phyloP scores from a whole-genome alignment of 2,888 invertebrate species.

The Volucella inanis region DNA sequence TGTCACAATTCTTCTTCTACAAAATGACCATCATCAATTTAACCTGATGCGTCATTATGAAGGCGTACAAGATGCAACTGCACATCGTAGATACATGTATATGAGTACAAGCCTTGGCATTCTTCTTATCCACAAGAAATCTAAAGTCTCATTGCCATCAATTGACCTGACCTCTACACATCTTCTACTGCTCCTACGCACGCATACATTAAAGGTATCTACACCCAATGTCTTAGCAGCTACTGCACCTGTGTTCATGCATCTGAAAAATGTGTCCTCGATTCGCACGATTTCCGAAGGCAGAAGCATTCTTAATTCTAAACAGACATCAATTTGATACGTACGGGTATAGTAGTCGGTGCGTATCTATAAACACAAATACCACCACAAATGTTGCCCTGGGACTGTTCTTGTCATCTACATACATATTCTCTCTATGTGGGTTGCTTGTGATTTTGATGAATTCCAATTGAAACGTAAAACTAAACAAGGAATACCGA shows the following conservation, averaged over 20 bases:
- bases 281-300: conserved; percentile 32
- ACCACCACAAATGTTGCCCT: conserved; percentile 27
- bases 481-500: conserved; percentile 46
- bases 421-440: conserved; percentile 18
- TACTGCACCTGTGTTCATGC: conserved; percentile 43
- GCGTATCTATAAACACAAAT: conserved; percentile 19
- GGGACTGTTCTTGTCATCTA: neutral
- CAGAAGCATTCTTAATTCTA: conserved; percentile 6
- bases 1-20: neutral
- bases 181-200: conserved; percentile 20
- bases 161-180: neutral
- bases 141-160: neutral
- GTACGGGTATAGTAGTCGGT: conserved; percentile 30
- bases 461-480: conserved; percentile 52
- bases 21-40: conserved; percentile 23
- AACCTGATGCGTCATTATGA: conserved; percentile 31
- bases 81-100: no score
- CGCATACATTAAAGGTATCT: neutral
- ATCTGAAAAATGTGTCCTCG: conserved; percentile 46
- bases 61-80: neutral
- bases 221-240: neutral
- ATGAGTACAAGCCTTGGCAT: no score
- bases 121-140: no score
- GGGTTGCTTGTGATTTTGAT: conserved; percentile 27
- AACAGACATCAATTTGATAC: conserved; percentile 31